These are phyloP conservation scores for Amaurobius ferox DNA, from an alignment of 2,888 invertebrate species.

Conservation along the genomic window DNA sequence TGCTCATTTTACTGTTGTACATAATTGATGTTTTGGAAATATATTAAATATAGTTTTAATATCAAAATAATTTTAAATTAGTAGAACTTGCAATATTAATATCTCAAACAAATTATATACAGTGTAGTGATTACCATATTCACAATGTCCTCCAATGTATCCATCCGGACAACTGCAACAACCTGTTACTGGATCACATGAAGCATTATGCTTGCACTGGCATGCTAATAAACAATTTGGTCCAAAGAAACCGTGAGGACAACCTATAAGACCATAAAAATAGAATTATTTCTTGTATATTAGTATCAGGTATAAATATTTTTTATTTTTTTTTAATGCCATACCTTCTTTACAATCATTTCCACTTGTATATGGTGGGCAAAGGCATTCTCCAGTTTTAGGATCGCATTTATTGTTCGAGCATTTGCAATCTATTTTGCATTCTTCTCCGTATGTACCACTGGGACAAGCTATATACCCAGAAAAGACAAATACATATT, in stretches of 20 bases:
- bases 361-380: conserved; percentile 76
- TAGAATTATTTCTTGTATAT: too few species aligned
- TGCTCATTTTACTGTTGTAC: too few species aligned
- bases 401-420: conserved; percentile 72
- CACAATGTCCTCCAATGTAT: conserved; percentile 75
- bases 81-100: too few species aligned
- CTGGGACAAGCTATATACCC: conserved; percentile 74
- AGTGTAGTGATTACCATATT: conserved; percentile 75
- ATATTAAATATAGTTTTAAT: too few species aligned
- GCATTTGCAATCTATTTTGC: conserved; percentile 77
- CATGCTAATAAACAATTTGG: conserved; percentile 81
- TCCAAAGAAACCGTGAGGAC: conserved; percentile 72
- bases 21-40: too few species aligned
- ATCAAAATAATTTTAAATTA: too few species aligned
- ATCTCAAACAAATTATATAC: too few species aligned
- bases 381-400: conserved; percentile 77
- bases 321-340: too few species aligned
- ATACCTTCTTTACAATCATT: conserved; percentile 45
- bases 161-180: conserved; percentile 68
- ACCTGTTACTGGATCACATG: conserved; percentile 86
- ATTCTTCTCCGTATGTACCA: conserved; percentile 79
- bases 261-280: conserved; percentile 73
- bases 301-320: too few species aligned
- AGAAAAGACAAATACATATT: too few species aligned
- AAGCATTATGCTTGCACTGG: conserved; percentile 83